Evolutionary conservation across 2,888 invertebrate species (phyloP).

Genomic region (Tiphia femorata): DNA sequence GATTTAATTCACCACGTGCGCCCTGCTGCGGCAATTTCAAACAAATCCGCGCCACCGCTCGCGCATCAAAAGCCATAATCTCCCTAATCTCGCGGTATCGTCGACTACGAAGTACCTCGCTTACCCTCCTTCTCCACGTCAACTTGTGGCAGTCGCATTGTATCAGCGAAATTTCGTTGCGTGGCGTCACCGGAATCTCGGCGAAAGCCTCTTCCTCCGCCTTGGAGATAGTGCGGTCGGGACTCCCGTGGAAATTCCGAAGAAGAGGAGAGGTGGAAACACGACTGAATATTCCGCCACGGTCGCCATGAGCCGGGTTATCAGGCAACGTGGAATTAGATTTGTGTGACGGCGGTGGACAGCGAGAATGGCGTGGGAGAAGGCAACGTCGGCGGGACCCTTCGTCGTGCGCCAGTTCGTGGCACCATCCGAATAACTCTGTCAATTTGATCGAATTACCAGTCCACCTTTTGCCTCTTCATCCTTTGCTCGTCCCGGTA

Average conservation of each 20-base stretch:
- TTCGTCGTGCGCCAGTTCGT: conserved; percentile 19
- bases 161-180: conserved; percentile 16
- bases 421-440: conserved; percentile 39
- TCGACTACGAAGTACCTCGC: too few relatives aligned
- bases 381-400: conserved; percentile 13
- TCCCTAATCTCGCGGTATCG: too few relatives aligned
- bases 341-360: conserved; percentile 42
- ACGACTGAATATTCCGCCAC: conserved; percentile 34
- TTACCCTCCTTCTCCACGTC: too few relatives aligned
- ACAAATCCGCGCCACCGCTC: too few relatives aligned
- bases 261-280: conserved; percentile 13
- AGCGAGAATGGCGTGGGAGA: conserved; percentile 6
- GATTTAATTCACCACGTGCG: too few relatives aligned
- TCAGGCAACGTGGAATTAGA: conserved; percentile 46
- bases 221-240: conserved; percentile 9
- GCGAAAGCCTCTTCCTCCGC: not conserved
- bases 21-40: too few relatives aligned
- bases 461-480: conserved; percentile 25
- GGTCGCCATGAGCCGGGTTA: conserved; percentile 33
- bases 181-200: conserved; percentile 13
- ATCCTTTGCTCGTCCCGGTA: conserved; percentile 13
- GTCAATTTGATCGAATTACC: conserved; percentile 49
- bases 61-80: too few relatives aligned
- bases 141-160: too few relatives aligned
- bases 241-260: conserved; percentile 21